Evolutionary conservation across 2,888 invertebrate species (phyloP).

Genomic region (Pachliopta kotzebuea): DNA sequence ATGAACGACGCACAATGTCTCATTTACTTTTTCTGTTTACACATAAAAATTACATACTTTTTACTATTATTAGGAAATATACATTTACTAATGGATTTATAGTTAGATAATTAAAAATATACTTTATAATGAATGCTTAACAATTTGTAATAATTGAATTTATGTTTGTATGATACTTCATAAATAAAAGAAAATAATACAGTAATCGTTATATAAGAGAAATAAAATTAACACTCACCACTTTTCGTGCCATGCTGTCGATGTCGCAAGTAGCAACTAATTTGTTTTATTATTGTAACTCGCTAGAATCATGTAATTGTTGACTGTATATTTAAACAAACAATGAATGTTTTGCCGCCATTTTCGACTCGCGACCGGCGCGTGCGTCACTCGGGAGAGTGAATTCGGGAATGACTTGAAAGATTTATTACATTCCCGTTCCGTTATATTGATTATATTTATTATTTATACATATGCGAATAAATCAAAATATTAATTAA

Average conservation of each 20-base stretch:
- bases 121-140: no score
- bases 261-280: conserved; percentile 29
- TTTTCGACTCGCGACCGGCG: conserved; percentile 14
- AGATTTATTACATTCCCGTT: conserved; percentile 9
- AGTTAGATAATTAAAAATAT: background rate
- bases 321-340: conserved; percentile 22
- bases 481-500: no score
- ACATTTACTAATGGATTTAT: background rate
- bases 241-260: conserved; percentile 33
- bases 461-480: background rate
- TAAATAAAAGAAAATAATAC: background rate
- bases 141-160: no score
- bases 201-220: background rate
- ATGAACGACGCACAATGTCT: conserved; percentile 8
- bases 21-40: conserved; percentile 23
- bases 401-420: conserved; percentile 22
- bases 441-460: background rate
- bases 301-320: conserved; percentile 29
- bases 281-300: conserved; percentile 18
- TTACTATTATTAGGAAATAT: background rate
- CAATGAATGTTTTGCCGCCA: conserved; percentile 27
- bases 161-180: no score
- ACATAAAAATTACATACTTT: conserved; percentile 1
- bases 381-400: conserved; percentile 21
- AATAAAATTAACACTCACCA: conserved; percentile 32